phyloP scores from a whole-genome alignment of 2,888 invertebrate genomes.

The Tetranychus truncatus region DNA sequence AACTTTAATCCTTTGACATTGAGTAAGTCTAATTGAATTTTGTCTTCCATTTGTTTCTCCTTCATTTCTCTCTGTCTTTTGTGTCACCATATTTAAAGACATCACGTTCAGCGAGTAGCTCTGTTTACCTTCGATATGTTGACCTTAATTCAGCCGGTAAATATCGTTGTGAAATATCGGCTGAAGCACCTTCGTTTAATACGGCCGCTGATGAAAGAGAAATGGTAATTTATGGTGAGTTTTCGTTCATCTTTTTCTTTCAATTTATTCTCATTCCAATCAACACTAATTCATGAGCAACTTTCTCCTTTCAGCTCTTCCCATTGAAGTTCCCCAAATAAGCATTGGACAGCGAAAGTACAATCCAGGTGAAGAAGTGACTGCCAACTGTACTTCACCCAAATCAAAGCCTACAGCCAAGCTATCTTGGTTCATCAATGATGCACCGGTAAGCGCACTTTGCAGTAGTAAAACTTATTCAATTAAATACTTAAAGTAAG shows the following conservation, averaged over 20 bases:
- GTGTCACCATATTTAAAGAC: neutral
- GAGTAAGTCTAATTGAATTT: neutral
- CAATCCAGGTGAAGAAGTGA: conserved; percentile 22
- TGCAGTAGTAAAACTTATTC: too few relatives aligned
- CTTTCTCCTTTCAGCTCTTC: conserved; percentile 20
- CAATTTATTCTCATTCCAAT: neutral
- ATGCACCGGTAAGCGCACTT: conserved; percentile 22
- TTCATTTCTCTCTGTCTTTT: neutral
- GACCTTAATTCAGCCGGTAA: conserved; percentile 2
- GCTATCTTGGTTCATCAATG: conserved; percentile 25
- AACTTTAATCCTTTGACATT: too few relatives aligned
- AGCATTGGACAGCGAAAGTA: conserved; percentile 20
- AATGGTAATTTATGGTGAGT: conserved; percentile 26
- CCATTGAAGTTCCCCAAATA: conserved; percentile 24
- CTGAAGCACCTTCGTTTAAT: conserved; percentile 27
- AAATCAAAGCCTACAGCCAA: conserved; percentile 25
- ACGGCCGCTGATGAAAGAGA: conserved; percentile 26
- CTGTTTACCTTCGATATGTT: conserved; percentile 7
- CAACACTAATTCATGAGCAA: too few relatives aligned
- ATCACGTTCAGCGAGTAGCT: neutral
- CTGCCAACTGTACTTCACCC: conserved; percentile 26
- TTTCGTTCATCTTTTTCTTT: neutral
- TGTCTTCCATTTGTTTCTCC: neutral
- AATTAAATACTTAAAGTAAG: too few relatives aligned
- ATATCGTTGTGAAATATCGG: conserved; percentile 24